Percentiles rank a stretch among this genome's conserved stretches.
phyloP scores from a whole-genome alignment of 2,888 invertebrate genomes.

The Augochlorella aurata region DNA sequence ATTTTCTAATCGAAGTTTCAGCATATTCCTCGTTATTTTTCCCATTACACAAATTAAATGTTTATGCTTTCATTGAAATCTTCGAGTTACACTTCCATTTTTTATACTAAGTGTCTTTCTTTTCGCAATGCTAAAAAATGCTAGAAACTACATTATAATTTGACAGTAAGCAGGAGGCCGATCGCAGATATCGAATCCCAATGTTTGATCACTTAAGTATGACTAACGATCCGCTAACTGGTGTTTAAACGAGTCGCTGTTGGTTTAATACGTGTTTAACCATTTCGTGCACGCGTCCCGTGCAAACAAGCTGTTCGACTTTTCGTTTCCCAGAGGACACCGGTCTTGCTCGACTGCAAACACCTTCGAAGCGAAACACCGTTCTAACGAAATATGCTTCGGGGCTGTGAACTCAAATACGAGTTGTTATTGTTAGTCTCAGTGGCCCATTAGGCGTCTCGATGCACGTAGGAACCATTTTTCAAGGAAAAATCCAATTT shows the following conservation, averaged over 20 bases:
- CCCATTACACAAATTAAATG: too few relatives aligned
- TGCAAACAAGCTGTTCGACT: constrained; percentile 60
- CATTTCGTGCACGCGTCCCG: constrained; percentile 67
- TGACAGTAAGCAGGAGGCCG: constrained; percentile 51
- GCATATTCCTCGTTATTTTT: too few relatives aligned
- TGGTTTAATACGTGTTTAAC: constrained; percentile 68
- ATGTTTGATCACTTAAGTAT: constrained; percentile 71
- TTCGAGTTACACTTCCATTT: too few relatives aligned
- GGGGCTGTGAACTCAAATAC: not conserved
- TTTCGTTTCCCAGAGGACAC: constrained; percentile 59
- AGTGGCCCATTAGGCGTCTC: not conserved
- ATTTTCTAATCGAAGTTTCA: too few relatives aligned
- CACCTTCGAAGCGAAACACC: constrained; percentile 11
- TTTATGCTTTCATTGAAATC: too few relatives aligned
- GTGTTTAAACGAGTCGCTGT: constrained; percentile 62
- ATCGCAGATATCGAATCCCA: constrained; percentile 61
- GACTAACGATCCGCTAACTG: constrained; percentile 68
- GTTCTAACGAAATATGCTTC: constrained; percentile 7
- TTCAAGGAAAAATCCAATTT: not conserved
- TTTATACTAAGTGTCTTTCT: too few relatives aligned
- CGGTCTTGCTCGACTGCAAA: constrained; percentile 22
- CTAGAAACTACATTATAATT: not conserved
- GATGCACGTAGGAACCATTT: not conserved
- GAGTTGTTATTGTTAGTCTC: constrained; percentile 6
- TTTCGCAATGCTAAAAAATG: not conserved